Percentiles rank a stretch among this genome's conserved stretches.
phyloP scores from a whole-genome alignment of 2,797 vertebrate genomes.

The Sebastolobus altivelis region DNA sequence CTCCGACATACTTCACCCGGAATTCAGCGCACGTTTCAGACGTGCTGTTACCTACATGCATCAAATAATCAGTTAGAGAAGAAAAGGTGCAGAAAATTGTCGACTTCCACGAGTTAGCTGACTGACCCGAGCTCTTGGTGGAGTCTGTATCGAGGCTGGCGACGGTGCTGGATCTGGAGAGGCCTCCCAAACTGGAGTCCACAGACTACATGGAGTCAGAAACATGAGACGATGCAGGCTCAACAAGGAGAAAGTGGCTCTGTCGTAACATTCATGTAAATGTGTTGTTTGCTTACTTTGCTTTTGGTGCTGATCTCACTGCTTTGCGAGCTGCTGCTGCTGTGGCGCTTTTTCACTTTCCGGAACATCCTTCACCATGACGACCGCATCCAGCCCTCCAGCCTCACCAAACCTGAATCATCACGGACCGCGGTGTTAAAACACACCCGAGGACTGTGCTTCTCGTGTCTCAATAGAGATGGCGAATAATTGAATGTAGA shows the following conservation, averaged over 20 bases:
- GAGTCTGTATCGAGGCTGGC: slow-evolving; percentile 98
- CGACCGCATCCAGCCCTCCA: slow-evolving; percentile 68
- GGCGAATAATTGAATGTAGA: slow-evolving; percentile 28
- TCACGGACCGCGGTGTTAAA: neutral
- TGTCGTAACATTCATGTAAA: neutral
- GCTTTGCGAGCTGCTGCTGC: slow-evolving; percentile 98
- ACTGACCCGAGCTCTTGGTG: slow-evolving; percentile 94
- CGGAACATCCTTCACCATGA: slow-evolving; percentile 95
- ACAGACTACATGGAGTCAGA: slow-evolving; percentile 87
- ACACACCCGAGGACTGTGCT: neutral
- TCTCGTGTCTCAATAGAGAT: slow-evolving; percentile 13
- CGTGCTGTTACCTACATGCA: slow-evolving; percentile 86
- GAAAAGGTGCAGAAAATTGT: no score
- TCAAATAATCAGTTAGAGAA: neutral
- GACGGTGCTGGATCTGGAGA: slow-evolving; percentile 97
- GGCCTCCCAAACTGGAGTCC: slow-evolving; percentile 96
- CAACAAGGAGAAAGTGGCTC: neutral
- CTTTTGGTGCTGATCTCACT: slow-evolving; percentile 99
- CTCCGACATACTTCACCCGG: slow-evolving; percentile 94
- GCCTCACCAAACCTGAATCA: slow-evolving; percentile 42
- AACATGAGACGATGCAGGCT: neutral
- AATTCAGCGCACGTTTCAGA: slow-evolving; percentile 95
- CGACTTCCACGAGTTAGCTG: fast-evolving
- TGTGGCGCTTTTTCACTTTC: slow-evolving; percentile 98
- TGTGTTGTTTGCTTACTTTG: slow-evolving; percentile 86